These are phyloP conservation scores for Tridacna gigas DNA, from an alignment of 2,888 invertebrate species.

Conservation along the genomic window DNA sequence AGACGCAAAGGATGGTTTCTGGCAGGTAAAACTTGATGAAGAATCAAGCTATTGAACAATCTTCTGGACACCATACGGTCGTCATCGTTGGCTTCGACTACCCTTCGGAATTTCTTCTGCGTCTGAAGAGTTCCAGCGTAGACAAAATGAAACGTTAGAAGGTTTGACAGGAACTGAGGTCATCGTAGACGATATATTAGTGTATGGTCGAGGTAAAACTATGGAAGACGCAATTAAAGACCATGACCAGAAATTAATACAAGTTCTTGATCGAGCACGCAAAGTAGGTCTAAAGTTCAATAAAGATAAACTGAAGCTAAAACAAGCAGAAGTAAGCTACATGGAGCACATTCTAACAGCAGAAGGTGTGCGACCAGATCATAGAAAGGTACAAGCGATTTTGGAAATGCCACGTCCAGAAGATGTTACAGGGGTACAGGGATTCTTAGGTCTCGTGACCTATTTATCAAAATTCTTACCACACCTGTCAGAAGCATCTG, in stretches of 20 bases:
- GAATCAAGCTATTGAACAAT: constrained; percentile 63
- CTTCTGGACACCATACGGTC: constrained; percentile 69
- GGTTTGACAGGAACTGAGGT: constrained; percentile 43
- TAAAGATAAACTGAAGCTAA: constrained; percentile 28
- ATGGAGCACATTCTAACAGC: constrained; percentile 28
- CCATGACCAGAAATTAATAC: constrained; percentile 57
- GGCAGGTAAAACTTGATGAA: constrained; percentile 57
- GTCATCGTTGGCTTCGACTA: constrained; percentile 56
- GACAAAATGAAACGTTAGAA: constrained; percentile 52
- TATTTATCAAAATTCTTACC: constrained; percentile 58
- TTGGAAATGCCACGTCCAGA: constrained; percentile 50
- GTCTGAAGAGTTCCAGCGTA: constrained; percentile 65
- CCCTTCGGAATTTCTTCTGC: constrained; percentile 61
- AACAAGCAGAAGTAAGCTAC: constrained; percentile 44
- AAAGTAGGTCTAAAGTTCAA: constrained; percentile 40
- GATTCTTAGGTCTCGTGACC: constrained; percentile 63
- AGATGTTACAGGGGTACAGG: constrained; percentile 56
- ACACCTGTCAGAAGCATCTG: constrained; percentile 24
- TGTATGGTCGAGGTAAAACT: constrained; percentile 43
- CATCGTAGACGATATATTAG: no score
- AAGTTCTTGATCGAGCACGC: constrained; percentile 53
- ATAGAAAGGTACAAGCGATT: constrained; percentile 55
- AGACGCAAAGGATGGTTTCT: constrained; percentile 65
- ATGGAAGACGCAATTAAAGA: constrained; percentile 39
- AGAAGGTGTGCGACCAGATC: constrained; percentile 54